Evolutionary conservation across 1,140 invertebrate genomes (phyloP).

Genomic region (Tetramorium parvispinum): DNA sequence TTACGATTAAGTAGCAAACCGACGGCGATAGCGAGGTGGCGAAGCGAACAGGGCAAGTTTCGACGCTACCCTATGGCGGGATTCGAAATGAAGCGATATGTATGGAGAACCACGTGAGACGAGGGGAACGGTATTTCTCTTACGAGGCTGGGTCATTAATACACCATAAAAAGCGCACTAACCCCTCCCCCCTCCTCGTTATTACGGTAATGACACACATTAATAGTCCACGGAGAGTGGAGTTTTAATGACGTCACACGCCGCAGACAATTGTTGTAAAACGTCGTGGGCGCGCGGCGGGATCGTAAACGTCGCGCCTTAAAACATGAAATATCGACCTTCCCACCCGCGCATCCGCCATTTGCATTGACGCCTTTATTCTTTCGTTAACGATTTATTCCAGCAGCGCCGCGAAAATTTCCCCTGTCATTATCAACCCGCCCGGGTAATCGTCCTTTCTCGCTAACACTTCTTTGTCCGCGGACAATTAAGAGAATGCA

Average conservation of each 20-base stretch:
- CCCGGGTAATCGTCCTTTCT: neutral
- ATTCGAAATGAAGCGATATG: constrained; percentile 18
- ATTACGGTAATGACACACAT: constrained; percentile 45
- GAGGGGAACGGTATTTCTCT: neutral
- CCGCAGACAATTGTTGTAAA: constrained; percentile 45
- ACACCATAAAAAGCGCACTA: constrained; percentile 21
- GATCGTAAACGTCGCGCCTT: constrained; percentile 19
- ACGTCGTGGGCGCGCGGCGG: neutral
- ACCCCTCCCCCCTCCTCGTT: neutral
- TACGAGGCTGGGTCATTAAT: constrained; percentile 13
- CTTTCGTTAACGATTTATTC: constrained; percentile 45
- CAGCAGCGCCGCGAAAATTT: neutral
- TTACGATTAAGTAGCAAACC: neutral
- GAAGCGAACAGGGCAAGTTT: neutral
- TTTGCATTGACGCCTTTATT: constrained; percentile 46
- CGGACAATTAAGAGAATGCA: neutral
- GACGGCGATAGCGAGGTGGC: neutral
- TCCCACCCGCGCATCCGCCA: neutral
- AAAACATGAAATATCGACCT: constrained; percentile 47
- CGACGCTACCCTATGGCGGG: neutral
- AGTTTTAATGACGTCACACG: constrained; percentile 38
- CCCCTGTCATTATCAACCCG: neutral
- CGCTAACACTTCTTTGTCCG: too few relatives aligned
- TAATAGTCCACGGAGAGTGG: constrained; percentile 29
- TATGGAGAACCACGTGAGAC: neutral